Conservation (phyloP, 2,113 vertebrate species). For the Solea solea region DNA sequence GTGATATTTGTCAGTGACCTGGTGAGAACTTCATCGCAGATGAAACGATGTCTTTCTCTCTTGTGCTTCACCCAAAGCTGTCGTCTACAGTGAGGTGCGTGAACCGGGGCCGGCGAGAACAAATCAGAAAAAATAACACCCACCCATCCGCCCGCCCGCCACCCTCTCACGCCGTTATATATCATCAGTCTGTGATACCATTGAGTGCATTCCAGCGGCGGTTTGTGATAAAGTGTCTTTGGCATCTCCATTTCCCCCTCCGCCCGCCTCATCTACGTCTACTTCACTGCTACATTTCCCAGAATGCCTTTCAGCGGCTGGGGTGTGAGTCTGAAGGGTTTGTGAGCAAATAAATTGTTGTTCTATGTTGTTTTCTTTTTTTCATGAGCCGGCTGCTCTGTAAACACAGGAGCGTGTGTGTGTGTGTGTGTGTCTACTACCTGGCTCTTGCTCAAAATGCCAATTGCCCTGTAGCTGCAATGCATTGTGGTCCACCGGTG, state of each 20-base stretch:
- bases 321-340: not conserved
- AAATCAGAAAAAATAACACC: constrained; percentile 6
- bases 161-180: not conserved
- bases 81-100: not conserved
- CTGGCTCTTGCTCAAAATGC: constrained; percentile 28
- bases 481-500: constrained; percentile 27
- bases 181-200: constrained; percentile 11
- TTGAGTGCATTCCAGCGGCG: constrained; percentile 5
- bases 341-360: constrained; percentile 34
- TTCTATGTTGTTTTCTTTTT: not conserved
- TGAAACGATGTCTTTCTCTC: not conserved
- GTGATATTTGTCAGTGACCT: constrained; percentile 25
- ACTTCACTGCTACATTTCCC: constrained; percentile 10
- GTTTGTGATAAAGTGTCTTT: constrained; percentile 10
- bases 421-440: constrained; percentile 12
- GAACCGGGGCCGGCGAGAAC: not conserved
- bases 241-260: not conserved
- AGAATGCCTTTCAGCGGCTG: constrained; percentile 19
- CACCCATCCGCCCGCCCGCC: not conserved
- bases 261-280: constrained; percentile 1
- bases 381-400: not conserved
- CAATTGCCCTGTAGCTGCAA: constrained; percentile 23
- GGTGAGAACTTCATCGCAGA: constrained; percentile 35
- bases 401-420: constrained; percentile 10
- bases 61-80: constrained; percentile 4